A percentile compares a stretch with the other conserved stretches of the same genome.
These are phyloP conservation scores for Lacanobia wlatinum DNA, from an alignment of 2,888 invertebrate species.

Conservation along the genomic window DNA sequence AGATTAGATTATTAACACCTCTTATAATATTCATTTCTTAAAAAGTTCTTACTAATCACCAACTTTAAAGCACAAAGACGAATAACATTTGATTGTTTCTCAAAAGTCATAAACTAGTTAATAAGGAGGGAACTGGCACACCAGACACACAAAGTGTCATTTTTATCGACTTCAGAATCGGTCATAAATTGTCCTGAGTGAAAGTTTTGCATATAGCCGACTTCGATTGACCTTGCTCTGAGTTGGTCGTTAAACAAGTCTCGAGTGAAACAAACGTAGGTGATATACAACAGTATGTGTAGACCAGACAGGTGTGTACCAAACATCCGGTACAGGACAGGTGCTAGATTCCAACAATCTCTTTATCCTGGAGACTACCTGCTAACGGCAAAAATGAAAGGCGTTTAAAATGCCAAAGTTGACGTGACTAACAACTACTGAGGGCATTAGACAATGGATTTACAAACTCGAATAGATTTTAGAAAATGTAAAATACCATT, in stretches of 20 bases:
- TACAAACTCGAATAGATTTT: neutral
- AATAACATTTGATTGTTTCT: neutral
- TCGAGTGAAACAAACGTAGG: constrained; percentile 49
- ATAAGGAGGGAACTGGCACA: constrained; percentile 44
- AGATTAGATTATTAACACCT: neutral
- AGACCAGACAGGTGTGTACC: constrained; percentile 65
- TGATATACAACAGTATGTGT: constrained; percentile 43
- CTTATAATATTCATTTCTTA: neutral
- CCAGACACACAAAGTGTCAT: constrained; percentile 18
- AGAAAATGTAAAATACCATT: constrained; percentile 17
- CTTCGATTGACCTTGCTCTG: constrained; percentile 72
- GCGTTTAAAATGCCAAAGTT: constrained; percentile 63
- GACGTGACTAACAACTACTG: constrained; percentile 44
- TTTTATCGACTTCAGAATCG: constrained; percentile 47
- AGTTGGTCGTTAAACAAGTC: constrained; percentile 69
- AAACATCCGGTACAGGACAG: constrained; percentile 71
- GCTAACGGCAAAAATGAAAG: constrained; percentile 66
- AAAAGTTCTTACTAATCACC: constrained; percentile 14
- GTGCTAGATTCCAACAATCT: constrained; percentile 62
- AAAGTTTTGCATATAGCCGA: constrained; percentile 71
- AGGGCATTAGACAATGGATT: constrained; percentile 45
- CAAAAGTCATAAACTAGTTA: constrained; percentile 13
- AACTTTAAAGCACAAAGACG: constrained; percentile 23
- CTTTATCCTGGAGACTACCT: constrained; percentile 54
- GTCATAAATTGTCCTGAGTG: constrained; percentile 64